phyloP scores from a whole-genome alignment of 2,113 vertebrate genomes.

The Noctilio leporinus region DNA sequence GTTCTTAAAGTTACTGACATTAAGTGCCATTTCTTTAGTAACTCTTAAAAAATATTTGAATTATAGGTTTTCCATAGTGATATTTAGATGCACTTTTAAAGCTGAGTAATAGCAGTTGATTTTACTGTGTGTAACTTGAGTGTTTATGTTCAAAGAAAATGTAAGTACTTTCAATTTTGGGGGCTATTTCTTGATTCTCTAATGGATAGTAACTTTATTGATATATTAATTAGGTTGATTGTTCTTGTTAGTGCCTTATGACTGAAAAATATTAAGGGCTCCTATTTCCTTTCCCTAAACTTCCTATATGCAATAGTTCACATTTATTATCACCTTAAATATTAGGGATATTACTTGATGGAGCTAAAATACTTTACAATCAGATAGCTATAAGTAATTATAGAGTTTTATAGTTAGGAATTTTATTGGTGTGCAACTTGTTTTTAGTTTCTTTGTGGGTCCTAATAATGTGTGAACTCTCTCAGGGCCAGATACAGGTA shows the following conservation, averaged over 20 bases:
- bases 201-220: background rate
- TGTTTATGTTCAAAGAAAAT: slow-evolving; percentile 20
- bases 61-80: slow-evolving; percentile 3
- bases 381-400: background rate
- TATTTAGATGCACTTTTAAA: background rate
- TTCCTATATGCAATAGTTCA: slow-evolving; percentile 14
- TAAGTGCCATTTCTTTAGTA: slow-evolving; percentile 20
- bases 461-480: slow-evolving; percentile 6
- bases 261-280: background rate
- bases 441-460: background rate
- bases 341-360: slow-evolving; percentile 14
- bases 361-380: background rate
- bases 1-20: slow-evolving; percentile 31
- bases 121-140: background rate
- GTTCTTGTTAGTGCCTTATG: background rate
- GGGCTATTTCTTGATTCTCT: background rate
- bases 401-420: background rate
- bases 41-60: background rate
- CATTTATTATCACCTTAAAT: background rate
- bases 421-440: background rate
- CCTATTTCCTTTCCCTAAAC: background rate
- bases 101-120: background rate
- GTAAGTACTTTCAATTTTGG: background rate
- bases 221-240: background rate
- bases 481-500: background rate